These are phyloP conservation scores for Colostygia pectinataria DNA, from an alignment of 2,888 invertebrate genomes.

Conservation along the genomic window DNA sequence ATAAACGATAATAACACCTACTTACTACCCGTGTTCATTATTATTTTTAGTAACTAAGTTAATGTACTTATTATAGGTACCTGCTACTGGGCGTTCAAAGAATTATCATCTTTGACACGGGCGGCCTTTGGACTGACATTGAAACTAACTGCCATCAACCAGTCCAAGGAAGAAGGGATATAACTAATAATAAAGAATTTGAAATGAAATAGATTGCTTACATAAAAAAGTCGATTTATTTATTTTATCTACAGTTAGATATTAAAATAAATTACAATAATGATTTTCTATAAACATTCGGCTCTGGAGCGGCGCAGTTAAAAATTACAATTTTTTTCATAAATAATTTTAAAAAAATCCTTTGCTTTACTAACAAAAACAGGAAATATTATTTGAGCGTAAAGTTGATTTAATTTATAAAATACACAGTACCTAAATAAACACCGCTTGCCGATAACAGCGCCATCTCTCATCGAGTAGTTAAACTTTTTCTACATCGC, in stretches of 20 bases:
- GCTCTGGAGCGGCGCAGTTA: constrained; percentile 59
- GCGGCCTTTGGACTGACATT: no score
- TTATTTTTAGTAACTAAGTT: no score
- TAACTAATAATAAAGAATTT: background rate
- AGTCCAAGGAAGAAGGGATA: no score
- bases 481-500: constrained; percentile 21
- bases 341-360: constrained; percentile 22
- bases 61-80: no score
- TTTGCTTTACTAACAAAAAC: constrained; percentile 22
- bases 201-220: constrained; percentile 39
- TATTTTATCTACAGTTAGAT: constrained; percentile 80
- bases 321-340: constrained; percentile 33
- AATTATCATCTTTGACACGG: no score
- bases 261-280: constrained; percentile 82
- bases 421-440: constrained; percentile 24
- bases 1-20: no score
- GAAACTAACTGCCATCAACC: no score
- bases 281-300: constrained; percentile 57
- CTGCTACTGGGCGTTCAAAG: no score
- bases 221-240: constrained; percentile 81
- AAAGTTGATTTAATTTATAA: constrained; percentile 30
- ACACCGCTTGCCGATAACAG: constrained; percentile 35
- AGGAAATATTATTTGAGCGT: constrained; percentile 23
- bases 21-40: no score
- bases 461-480: constrained; percentile 37